These are phyloP conservation scores for Cyaniris semiargus DNA, from an alignment of 2,888 invertebrate genomes.

Conservation along the genomic window DNA sequence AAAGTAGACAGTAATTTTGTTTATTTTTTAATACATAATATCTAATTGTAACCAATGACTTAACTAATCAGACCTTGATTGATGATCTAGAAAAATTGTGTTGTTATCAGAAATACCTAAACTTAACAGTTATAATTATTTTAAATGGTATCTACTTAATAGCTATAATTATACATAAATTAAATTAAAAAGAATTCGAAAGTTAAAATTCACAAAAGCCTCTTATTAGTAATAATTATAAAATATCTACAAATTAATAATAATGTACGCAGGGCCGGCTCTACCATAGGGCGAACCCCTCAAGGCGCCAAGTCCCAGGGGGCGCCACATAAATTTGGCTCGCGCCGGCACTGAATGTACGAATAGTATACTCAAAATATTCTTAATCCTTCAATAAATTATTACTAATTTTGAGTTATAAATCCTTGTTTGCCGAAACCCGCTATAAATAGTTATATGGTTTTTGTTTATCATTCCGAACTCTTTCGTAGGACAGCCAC, in stretches of 20 bases:
- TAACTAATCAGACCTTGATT: not conserved
- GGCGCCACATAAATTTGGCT: no score
- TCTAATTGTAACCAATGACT: not conserved
- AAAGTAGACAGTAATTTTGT: not conserved
- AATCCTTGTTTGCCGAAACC: not conserved
- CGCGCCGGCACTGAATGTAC: no score
- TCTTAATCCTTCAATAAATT: not conserved
- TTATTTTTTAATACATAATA: not conserved
- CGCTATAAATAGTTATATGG: not conserved
- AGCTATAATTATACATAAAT: not conserved
- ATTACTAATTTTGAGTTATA: not conserved
- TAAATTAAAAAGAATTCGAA: not conserved
- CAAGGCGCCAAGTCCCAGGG: no score
- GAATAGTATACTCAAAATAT: not conserved
- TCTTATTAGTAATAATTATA: not conserved
- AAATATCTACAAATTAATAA: slow-evolving; percentile 6
- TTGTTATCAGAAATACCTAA: not conserved
- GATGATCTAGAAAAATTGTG: not conserved
- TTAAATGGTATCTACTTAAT: not conserved
- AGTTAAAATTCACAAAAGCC: not conserved
- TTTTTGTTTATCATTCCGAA: not conserved
- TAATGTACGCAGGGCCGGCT: no score
- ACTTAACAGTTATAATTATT: not conserved
- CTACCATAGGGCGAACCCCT: no score
- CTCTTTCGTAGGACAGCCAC: not conserved